Percentiles rank a stretch among this genome's conserved stretches.
These are phyloP conservation scores for Phrynocephalus vlangalii DNA, from an alignment of 2,797 vertebrate species.

Conservation along the genomic window DNA sequence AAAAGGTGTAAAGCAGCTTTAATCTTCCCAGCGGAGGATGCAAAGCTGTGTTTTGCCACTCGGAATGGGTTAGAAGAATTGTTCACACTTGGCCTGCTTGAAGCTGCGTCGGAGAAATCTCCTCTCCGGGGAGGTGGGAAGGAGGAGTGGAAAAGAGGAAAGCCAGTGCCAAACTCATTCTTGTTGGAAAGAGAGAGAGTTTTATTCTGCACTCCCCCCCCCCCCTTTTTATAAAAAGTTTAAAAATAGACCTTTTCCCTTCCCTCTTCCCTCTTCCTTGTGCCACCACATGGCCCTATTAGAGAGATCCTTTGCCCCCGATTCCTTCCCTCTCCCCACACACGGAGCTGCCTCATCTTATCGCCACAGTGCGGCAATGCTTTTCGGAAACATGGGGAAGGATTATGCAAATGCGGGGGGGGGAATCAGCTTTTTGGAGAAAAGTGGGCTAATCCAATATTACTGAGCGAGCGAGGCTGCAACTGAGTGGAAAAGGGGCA, in stretches of 20 bases:
- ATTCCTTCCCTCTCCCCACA: not conserved
- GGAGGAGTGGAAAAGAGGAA: not conserved
- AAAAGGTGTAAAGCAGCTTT: no score
- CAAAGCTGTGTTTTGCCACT: no score
- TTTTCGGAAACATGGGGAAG: slow-evolving; percentile 46
- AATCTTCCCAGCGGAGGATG: not conserved
- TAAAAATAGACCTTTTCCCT: slow-evolving; percentile 16
- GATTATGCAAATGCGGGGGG: slow-evolving; percentile 69
- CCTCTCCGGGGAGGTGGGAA: not conserved
- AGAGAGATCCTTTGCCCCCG: slow-evolving; percentile 56
- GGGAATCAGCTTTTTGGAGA: slow-evolving; percentile 61
- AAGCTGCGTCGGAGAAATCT: not conserved
- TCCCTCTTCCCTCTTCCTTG: not conserved
- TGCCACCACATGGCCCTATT: slow-evolving; percentile 20
- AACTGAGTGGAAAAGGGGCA: slow-evolving; percentile 24
- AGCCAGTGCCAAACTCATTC: no score
- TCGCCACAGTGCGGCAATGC: slow-evolving; percentile 20
- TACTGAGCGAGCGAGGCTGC: slow-evolving; percentile 52
- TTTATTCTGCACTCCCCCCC: no score
- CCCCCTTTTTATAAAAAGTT: not conserved
- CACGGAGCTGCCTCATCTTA: slow-evolving; percentile 46
- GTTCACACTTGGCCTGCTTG: no score
- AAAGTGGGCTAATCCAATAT: slow-evolving; percentile 78
- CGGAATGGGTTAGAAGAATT: not conserved
- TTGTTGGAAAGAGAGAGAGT: not conserved